Base-by-base conservation (phyloP, 1,140 invertebrate species). In the Drosophila ficusphila region DNA sequence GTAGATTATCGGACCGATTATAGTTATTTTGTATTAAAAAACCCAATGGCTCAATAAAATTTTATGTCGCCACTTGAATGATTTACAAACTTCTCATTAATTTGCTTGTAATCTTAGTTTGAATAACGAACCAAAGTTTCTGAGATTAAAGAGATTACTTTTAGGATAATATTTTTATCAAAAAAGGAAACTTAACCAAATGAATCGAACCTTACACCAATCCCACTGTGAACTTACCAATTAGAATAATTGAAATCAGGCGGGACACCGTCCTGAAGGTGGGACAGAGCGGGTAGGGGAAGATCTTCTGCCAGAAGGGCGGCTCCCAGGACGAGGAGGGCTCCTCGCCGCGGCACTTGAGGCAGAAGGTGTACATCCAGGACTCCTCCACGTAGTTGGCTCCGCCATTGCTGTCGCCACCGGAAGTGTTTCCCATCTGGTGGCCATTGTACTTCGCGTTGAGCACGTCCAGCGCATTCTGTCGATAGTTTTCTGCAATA, bases 231-330 rank as follows among this genome's bases (percentile, higher is more conserved):
- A 3, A 92, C 90, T 92, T 82, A 93, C 93, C 94, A 73, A 96
- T 94, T 23, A 96, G 79, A 57, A 95, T 92, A 7, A 96, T 91
- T 34, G 95, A 94, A 19, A 96, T 36, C 1, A 95, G 92, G 46
- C 96, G 93, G 3, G 96, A 95, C 79, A 96, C 95, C 85, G 96
- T 95, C 48, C 96, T 92, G 90, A 96, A 96, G 2, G 95, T 95
- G 4, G 96, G 95, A 81, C 95, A 97, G 81, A 96, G 94, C 14
- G 96, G 96, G 77, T 95, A 95, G 0, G 96, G 96, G 82, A 95
- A 97, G 58, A 95, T 91, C 90, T 93, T 94, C 67, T 94, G 93
- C 96, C 96, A 97, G 49, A 94, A 92, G 0, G 94, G 91, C 2
- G 96, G 96, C 83, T 96, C 95, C 96, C 96, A 97, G 11, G 96